Evolutionary conservation across 1,140 invertebrate species (phyloP), one percentile per base, ranked within the genome.

Genomic region (Papilio machaon): DNA sequence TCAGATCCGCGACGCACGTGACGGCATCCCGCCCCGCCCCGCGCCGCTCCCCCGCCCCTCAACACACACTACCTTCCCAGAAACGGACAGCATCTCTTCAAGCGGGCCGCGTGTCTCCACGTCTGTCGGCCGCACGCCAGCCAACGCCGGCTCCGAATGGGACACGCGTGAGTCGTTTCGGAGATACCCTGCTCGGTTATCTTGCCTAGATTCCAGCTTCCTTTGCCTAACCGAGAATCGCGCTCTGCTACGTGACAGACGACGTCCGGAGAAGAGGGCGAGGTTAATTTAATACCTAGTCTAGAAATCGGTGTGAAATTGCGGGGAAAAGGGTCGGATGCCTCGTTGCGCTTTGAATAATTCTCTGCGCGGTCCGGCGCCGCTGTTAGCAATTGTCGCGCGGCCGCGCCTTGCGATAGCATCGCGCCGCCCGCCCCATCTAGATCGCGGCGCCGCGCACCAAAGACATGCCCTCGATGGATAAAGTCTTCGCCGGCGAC

Each of bases 341-440:
- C 64, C 23, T 17, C 23, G 30, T 70, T 70, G 64, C 64, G 64
- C 52, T 83, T 86, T 89, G 90, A 92, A 94, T 94, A 91, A 91
- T 91, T 92, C 89, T 91, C 90, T 87, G 85, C 86, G 90, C 86
- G 88, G 84, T 84, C 64, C 85, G 84, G 88, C 89, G 88, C 85
- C 89, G 88, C 87, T 87, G 89, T 91, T 88, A 90, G 91, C 92
- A 92, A 93, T 92, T 93, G 92, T 94, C 92, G 89, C 90, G 89
- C 88, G 85, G 84, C 83, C 84, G 77, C 82, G 82, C 85, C 90
- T 89, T 85, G 81, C 87, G 92, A 94, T 94, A 94, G 80, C 85
- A 94, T 94, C 92, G 86, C 82, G 82, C 89, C 89, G 89, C 85
- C 81, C 87, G 87, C 81, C 58, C 83, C 83, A 94, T 94, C 91